These are phyloP conservation scores for Xestia ashworthii DNA, from an alignment of 2,888 invertebrate genomes.

Conservation along the genomic window DNA sequence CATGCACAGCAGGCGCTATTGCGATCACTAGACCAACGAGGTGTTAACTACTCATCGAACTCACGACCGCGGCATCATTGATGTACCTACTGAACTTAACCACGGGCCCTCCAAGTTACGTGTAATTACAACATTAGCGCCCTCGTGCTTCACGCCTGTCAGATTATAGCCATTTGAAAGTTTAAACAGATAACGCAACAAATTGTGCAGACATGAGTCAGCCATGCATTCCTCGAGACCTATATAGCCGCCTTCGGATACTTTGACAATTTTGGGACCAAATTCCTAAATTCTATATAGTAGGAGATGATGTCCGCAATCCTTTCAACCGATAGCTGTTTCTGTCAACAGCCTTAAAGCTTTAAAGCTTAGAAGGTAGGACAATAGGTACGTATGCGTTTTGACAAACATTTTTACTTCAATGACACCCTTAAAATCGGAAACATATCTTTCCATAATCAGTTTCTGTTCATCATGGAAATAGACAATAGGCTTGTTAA, in stretches of 20 bases:
- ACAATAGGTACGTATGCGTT: neutral
- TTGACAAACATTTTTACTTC: neutral
- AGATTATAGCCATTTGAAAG: slow-evolving; percentile 28
- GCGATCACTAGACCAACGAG: neutral
- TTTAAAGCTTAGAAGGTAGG: neutral
- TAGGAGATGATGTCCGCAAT: neutral
- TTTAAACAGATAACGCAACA: slow-evolving; percentile 27
- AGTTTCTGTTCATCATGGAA: slow-evolving; percentile 8
- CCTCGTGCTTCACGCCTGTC: slow-evolving; percentile 50
- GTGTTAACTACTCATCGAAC: neutral
- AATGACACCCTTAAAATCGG: neutral
- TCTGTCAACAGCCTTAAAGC: neutral
- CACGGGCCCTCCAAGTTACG: slow-evolving; percentile 5
- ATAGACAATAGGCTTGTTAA: too few species aligned
- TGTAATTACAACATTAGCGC: slow-evolving; percentile 38
- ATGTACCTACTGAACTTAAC: neutral
- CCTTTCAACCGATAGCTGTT: neutral
- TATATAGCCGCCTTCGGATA: neutral
- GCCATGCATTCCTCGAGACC: slow-evolving; percentile 20
- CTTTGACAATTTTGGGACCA: slow-evolving; percentile 9
- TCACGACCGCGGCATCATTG: slow-evolving; percentile 1
- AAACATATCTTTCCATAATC: slow-evolving; percentile 22
- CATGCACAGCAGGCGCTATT: neutral
- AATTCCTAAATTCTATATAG: neutral
- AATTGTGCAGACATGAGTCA: slow-evolving; percentile 47